These are phyloP conservation scores for Petrocephalus sullivani DNA, from an alignment of 2,797 vertebrate genomes.

Conservation along the genomic window DNA sequence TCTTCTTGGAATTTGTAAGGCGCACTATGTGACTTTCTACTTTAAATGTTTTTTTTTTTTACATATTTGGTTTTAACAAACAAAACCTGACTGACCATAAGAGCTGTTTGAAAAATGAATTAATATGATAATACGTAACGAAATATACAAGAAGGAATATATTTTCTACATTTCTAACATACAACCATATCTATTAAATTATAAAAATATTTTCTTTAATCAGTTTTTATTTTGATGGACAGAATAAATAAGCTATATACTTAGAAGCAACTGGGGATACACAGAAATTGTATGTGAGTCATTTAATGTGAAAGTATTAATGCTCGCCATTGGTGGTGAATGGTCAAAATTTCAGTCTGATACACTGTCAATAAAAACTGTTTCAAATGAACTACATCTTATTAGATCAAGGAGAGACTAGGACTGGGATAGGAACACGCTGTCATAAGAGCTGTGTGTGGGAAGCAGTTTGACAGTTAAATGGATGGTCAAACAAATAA, in stretches of 20 bases:
- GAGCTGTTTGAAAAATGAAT: constrained; percentile 3
- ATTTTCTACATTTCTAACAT: neutral
- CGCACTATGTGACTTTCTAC: neutral
- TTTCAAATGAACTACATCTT: neutral
- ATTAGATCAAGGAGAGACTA: neutral
- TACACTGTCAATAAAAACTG: neutral
- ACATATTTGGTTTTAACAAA: neutral
- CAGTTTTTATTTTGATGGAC: constrained; percentile 9
- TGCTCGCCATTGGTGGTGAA: neutral
- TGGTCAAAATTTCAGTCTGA: neutral
- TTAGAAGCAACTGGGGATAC: neutral
- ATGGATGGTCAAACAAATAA: neutral
- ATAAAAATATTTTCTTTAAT: neutral
- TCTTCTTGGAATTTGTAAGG: neutral
- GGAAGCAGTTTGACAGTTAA: neutral
- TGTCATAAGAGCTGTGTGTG: neutral
- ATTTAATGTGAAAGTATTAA: neutral
- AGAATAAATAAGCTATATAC: constrained; percentile 2
- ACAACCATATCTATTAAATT: neutral
- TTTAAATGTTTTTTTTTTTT: neutral
- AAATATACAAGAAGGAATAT: neutral
- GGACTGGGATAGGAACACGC: neutral
- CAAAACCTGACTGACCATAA: neutral
- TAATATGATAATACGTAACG: neutral
- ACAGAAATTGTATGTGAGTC: neutral